Evolutionary conservation across 2,113 vertebrate species (phyloP).

Genomic region (Martes martes): DNA sequence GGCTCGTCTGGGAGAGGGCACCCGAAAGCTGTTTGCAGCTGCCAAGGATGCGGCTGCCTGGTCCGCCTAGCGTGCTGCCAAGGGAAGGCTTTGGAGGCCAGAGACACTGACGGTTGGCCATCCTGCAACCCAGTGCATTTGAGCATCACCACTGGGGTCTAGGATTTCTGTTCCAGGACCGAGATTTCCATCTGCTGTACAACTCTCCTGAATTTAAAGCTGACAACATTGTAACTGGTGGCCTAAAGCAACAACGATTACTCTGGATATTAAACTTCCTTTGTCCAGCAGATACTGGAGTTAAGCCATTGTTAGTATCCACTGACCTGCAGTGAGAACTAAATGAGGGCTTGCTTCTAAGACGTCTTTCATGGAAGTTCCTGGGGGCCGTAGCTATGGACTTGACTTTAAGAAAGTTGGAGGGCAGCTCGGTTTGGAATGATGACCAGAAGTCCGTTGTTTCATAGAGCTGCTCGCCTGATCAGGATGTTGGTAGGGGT

Average conservation of each 20-base stretch:
- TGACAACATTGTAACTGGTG: neutral
- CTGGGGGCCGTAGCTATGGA: neutral
- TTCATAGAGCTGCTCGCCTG: neutral
- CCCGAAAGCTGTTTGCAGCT: neutral
- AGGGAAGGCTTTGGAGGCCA: fast-evolving
- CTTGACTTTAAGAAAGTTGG: neutral
- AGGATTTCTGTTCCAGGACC: neutral
- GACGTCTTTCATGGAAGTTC: neutral
- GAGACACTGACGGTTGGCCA: neutral
- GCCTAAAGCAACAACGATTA: neutral
- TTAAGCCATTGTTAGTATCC: neutral
- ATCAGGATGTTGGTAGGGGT: neutral
- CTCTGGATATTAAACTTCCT: neutral
- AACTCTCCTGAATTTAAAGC: neutral
- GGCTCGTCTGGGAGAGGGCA: neutral
- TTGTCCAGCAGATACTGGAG: neutral
- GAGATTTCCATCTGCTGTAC: neutral
- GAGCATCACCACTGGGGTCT: neutral
- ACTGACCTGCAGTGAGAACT: neutral
- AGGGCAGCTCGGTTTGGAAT: neutral
- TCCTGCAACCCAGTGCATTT: neutral
- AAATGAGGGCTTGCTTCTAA: neutral
- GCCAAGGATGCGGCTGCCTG: fast-evolving
- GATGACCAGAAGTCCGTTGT: neutral
- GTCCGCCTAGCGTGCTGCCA: fast-evolving